Evolutionary conservation across 2,888 invertebrate genomes (phyloP).

Genomic region (Mycalesis mineus): DNA sequence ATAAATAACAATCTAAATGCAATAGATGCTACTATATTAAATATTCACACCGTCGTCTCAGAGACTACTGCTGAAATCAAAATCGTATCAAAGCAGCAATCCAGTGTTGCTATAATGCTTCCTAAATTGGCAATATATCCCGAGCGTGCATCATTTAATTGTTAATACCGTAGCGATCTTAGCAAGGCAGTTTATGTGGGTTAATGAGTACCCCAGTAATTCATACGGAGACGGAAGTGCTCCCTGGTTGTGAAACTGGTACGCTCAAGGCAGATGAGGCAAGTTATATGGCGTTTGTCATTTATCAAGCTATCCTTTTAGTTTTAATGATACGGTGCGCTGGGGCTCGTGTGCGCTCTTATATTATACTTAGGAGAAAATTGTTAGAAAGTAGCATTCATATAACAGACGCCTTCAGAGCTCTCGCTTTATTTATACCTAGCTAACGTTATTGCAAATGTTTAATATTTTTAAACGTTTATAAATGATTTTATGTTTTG

Average conservation of each 20-base stretch:
- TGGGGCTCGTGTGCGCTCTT: slow-evolving; percentile 4
- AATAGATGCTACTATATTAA: too few species aligned
- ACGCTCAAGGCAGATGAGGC: slow-evolving; percentile 27
- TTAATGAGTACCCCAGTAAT: slow-evolving; percentile 71
- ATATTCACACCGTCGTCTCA: too few species aligned
- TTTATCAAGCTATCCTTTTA: slow-evolving; percentile 28
- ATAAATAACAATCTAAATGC: too few species aligned
- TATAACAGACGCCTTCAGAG: not conserved
- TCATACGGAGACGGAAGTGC: slow-evolving; percentile 59
- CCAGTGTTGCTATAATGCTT: slow-evolving; percentile 14
- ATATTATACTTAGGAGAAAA: slow-evolving; percentile 11
- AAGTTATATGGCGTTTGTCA: slow-evolving; percentile 25
- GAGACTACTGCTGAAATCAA: not conserved
- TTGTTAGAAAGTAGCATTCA: slow-evolving; percentile 2
- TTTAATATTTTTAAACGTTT: too few species aligned
- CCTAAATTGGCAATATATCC: slow-evolving; percentile 30
- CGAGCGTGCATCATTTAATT: slow-evolving; percentile 60
- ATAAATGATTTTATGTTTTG: too few species aligned
- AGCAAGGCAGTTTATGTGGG: slow-evolving; percentile 55
- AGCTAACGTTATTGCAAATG: not conserved
- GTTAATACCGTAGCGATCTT: slow-evolving; percentile 64
- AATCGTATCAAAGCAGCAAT: not conserved
- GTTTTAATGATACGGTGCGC: slow-evolving; percentile 14
- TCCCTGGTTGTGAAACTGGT: slow-evolving; percentile 35
- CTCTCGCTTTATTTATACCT: not conserved